These are phyloP conservation scores for Acyrthosiphon pisum DNA, from an alignment of 1,140 invertebrate genomes.

Conservation along the genomic window DNA sequence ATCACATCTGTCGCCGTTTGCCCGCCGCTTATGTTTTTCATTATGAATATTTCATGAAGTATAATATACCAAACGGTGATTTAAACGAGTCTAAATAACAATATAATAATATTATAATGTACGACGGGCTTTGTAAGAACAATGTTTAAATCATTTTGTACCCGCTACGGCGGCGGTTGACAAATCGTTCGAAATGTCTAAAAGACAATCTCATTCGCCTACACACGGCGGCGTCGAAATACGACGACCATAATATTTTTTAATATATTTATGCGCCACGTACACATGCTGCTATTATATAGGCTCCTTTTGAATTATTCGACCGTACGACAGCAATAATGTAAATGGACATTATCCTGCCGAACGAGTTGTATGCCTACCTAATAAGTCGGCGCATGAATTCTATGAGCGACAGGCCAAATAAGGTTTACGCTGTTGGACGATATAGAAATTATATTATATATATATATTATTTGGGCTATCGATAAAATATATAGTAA, in stretches of 20 bases:
- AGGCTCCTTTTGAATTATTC: not conserved
- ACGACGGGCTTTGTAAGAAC: not conserved
- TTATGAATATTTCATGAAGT: constrained; percentile 40
- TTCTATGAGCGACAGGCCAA: not conserved
- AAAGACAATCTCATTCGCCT: constrained; percentile 18
- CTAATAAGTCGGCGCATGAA: not conserved
- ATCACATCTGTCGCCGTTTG: not conserved
- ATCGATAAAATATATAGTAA: not conserved
- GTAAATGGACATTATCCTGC: not conserved
- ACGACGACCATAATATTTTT: not conserved
- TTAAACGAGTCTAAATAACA: constrained; percentile 34
- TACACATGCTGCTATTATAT: not conserved
- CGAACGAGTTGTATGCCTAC: not conserved
- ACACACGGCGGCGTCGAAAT: not conserved
- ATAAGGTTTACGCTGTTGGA: not conserved
- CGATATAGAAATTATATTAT: not conserved
- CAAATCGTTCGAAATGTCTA: constrained; percentile 24
- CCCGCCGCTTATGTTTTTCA: too few species aligned
- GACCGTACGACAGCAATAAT: not conserved
- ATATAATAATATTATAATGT: not conserved
- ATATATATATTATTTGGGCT: not conserved
- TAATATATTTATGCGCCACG: not conserved
- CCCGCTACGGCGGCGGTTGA: not conserved
- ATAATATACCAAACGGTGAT: not conserved
- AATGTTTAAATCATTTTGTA: constrained; percentile 25